These are phyloP conservation scores for Zaprionus nigranus DNA, from an alignment of 1,140 invertebrate species.

Conservation along the genomic window DNA sequence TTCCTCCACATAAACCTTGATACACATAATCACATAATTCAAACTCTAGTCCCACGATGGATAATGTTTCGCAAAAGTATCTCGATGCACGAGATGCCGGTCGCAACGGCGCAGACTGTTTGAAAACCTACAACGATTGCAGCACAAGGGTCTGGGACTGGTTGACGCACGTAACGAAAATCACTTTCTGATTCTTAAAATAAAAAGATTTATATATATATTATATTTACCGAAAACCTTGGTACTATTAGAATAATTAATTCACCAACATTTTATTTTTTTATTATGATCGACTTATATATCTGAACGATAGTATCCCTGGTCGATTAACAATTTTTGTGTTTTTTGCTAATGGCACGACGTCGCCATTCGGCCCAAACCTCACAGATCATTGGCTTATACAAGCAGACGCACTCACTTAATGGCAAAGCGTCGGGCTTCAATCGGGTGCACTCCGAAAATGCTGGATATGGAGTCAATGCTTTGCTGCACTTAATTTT, in stretches of 20 bases:
- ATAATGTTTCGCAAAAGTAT: constrained; percentile 70
- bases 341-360: constrained; percentile 10
- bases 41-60: constrained; percentile 49
- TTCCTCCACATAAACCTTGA: not conserved
- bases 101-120: constrained; percentile 59
- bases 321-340: not conserved
- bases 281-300: no score
- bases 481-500: constrained; percentile 49
- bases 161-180: constrained; percentile 53
- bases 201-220: not conserved
- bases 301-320: no score
- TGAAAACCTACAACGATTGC: constrained; percentile 52
- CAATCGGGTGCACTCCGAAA: constrained; percentile 49
- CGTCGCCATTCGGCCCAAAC: constrained; percentile 50
- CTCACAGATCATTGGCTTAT: constrained; percentile 56
- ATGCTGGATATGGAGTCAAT: constrained; percentile 59
- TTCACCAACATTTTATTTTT: no score
- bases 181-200: constrained; percentile 35
- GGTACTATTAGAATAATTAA: no score
- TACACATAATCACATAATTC: not conserved
- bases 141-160: constrained; percentile 52
- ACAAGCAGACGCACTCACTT: constrained; percentile 54
- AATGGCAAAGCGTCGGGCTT: constrained; percentile 1
- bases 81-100: constrained; percentile 69
- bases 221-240: no score